Evolutionary conservation across 2,113 vertebrate genomes (phyloP), one percentile per base, ranked within the genome.

Genomic region (Excalfactoria chinensis): DNA sequence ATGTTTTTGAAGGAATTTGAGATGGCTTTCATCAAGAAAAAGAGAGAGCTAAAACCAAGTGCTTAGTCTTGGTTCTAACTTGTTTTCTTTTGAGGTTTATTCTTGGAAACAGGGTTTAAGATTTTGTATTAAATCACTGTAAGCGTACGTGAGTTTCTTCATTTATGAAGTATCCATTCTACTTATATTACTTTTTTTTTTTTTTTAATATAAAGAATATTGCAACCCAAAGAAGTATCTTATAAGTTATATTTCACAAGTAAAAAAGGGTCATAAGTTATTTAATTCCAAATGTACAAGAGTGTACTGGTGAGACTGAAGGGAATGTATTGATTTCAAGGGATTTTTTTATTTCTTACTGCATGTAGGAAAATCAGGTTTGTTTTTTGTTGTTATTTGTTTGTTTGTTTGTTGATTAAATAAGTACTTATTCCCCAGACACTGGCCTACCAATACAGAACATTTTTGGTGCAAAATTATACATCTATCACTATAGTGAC

Each of bases 121-220:
- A 46, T 74, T 44, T 78, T 78, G 6, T 81, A 93, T 93, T 81
- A 89, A 89, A 79, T 86, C 84, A 85, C 32, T 49, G 13, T 71
- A 71, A 70, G 37, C 20, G 37, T 60, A 83, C 21, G 53, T 83
- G 78, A 69, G 35, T 82, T 87, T 43, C 14, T 67, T 53, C 83
- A 69, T 89, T 94, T 91, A 93, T 88, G 59, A 84, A 77, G 6
- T 62, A 37, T 55, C 58, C 66, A 30, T 28, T 35, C 30, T 53
- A 35, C 63, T 78, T 87, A 87, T 90, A 88, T 94, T 94, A 56
- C 41, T 89, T 96, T 92, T 37, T 37, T 37, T 37, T 37, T 37
- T 37, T 37, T 41, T 93, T 89, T 93, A 86, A 90, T 86, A 86
- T 66, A 0, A 0, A 69, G 90, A 81, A 32, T 10, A 49, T 72